A percentile compares a stretch with the other conserved stretches of the same genome.
Conservation (phyloP, 2,888 invertebrate species). For the Folsomia candida region DNA sequence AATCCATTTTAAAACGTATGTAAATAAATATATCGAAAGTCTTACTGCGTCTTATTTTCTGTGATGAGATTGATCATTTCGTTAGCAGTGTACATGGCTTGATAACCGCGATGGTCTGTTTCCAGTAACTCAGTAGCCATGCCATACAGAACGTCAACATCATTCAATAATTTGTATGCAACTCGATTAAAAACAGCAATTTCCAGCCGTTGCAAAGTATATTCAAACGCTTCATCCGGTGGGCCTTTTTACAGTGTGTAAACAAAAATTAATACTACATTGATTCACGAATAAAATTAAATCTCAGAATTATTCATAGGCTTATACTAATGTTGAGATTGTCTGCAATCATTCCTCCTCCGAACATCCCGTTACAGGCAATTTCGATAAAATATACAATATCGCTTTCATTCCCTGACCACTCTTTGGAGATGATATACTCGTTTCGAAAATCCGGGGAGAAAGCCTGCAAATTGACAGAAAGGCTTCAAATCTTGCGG, state of each 20-base stretch:
- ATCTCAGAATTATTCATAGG: too few species aligned
- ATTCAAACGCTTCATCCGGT: conserved; percentile 54
- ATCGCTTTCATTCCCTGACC: conserved; percentile 33
- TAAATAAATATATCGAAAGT: conserved; percentile 3
- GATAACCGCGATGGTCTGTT: conserved; percentile 54
- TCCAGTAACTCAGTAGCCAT: conserved; percentile 54
- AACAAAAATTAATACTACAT: too few species aligned
- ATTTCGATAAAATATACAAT: conserved; percentile 56
- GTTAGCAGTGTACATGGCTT: conserved; percentile 57
- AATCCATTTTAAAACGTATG: not conserved
- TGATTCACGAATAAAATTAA: too few species aligned
- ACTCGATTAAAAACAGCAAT: conserved; percentile 54
- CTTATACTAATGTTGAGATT: conserved; percentile 52
- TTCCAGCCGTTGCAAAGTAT: conserved; percentile 54
- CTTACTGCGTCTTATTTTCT: conserved; percentile 50
- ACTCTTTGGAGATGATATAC: conserved; percentile 45
- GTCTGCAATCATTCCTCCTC: conserved; percentile 54
- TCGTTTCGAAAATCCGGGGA: conserved; percentile 47
- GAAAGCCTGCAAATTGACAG: conserved; percentile 40
- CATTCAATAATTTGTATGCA: conserved; percentile 54
- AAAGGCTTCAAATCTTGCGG: not conserved
- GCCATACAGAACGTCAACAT: conserved; percentile 55
- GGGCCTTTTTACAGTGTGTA: conserved; percentile 52
- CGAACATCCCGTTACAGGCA: conserved; percentile 58
- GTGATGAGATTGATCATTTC: conserved; percentile 56